Evolutionary conservation across 2,797 vertebrate genomes (phyloP).

Genomic region (Sorex maritimensis): DNA sequence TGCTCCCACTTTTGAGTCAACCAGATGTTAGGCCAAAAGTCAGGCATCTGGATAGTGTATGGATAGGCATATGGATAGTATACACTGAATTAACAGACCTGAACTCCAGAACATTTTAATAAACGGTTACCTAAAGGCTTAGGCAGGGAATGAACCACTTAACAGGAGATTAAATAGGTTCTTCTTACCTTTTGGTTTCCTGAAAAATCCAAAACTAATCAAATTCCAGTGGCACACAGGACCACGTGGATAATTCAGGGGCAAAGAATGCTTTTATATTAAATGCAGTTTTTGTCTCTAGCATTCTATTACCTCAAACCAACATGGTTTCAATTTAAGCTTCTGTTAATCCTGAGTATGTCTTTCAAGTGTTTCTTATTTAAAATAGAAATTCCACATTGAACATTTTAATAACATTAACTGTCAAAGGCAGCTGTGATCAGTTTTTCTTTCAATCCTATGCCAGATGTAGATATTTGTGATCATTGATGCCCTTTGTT

Average conservation of each 20-base stretch:
- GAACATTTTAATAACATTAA: constrained; percentile 89
- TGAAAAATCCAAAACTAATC: constrained; percentile 87
- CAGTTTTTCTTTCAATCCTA: constrained; percentile 82
- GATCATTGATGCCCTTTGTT: constrained; percentile 86
- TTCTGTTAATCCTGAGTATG: constrained; percentile 88
- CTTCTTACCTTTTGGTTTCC: constrained; percentile 87
- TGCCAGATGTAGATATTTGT: constrained; percentile 88
- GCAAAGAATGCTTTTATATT: constrained; percentile 86
- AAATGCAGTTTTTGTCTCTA: constrained; percentile 80
- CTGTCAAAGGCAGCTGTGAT: constrained; percentile 89
- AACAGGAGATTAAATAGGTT: constrained; percentile 78
- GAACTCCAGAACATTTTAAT: constrained; percentile 85
- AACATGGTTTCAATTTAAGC: constrained; percentile 91
- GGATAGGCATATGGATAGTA: neutral
- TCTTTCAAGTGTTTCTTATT: constrained; percentile 90
- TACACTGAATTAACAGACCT: constrained; percentile 67
- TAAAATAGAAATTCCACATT: constrained; percentile 89
- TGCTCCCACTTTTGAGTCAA: constrained; percentile 60
- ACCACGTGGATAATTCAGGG: constrained; percentile 65
- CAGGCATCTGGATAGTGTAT: neutral
- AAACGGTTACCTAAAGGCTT: constrained; percentile 82
- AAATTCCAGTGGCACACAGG: constrained; percentile 82
- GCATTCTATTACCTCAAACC: constrained; percentile 86
- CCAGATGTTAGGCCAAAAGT: constrained; percentile 61
- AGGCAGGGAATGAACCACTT: constrained; percentile 83